A percentile compares a stretch with the other conserved stretches of the same genome.
These are phyloP conservation scores for Mastomys natalensis DNA, from an alignment of 2,113 vertebrate genomes.

Conservation along the genomic window DNA sequence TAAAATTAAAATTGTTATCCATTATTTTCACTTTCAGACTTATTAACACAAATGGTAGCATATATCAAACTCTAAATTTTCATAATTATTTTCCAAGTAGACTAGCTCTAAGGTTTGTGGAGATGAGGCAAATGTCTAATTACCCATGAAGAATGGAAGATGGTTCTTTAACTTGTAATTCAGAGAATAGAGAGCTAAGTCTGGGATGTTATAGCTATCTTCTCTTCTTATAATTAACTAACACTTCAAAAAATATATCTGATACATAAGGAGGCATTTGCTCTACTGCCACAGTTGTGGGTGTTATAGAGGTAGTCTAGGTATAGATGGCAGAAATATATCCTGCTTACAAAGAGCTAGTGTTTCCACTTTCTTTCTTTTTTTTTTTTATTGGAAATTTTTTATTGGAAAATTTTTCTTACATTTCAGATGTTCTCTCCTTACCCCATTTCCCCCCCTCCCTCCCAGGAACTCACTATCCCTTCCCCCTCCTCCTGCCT, in stretches of 20 bases:
- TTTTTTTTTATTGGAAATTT: too few species aligned
- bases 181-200: not conserved
- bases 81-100: conserved; percentile 48
- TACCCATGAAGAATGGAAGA: not conserved
- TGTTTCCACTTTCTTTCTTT: not conserved
- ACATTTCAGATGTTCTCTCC: too few species aligned
- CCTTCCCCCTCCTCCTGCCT: too few species aligned
- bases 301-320: not conserved
- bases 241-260: conserved; percentile 34
- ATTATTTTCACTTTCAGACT: not conserved
- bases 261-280: conserved; percentile 13
- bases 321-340: not conserved
- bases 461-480: too few species aligned
- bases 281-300: not conserved
- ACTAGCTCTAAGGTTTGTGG: not conserved
- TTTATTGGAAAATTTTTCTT: too few species aligned
- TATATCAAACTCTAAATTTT: not conserved
- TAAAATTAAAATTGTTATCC: conserved; percentile 50
- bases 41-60: conserved; percentile 17
- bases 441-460: too few species aligned
- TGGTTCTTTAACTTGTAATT: conserved; percentile 13
- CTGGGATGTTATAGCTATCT: conserved; percentile 8
- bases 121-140: conserved; percentile 2
- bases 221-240: conserved; percentile 17
- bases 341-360: not conserved